phyloP scores from a whole-genome alignment of 2,888 invertebrate genomes.

The Mythimna loreyi region DNA sequence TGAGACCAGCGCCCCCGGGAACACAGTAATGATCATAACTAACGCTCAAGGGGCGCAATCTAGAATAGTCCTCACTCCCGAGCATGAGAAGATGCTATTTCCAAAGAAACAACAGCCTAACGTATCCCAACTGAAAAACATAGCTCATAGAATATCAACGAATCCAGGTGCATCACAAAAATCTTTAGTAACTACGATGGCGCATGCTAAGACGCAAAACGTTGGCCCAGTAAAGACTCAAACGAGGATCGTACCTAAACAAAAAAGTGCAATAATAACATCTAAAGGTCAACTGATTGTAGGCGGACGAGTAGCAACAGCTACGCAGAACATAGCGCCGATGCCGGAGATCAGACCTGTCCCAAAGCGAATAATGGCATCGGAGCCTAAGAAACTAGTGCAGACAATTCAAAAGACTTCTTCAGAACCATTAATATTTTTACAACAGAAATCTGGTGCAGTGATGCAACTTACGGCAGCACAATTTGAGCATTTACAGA shows the following conservation, averaged over 20 bases:
- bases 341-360: slow-evolving; percentile 84
- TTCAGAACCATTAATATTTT: slow-evolving; percentile 84
- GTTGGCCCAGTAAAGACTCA: slow-evolving; percentile 68
- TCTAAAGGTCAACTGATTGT: slow-evolving; percentile 91
- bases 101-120: slow-evolving; percentile 88
- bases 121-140: slow-evolving; percentile 81
- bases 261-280: slow-evolving; percentile 89
- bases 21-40: slow-evolving; percentile 92
- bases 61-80: slow-evolving; percentile 91
- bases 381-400: slow-evolving; percentile 82
- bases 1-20: slow-evolving; percentile 80
- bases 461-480: slow-evolving; percentile 87
- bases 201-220: slow-evolving; percentile 58
- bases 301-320: slow-evolving; percentile 85
- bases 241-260: slow-evolving; percentile 83
- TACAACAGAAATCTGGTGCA: slow-evolving; percentile 87
- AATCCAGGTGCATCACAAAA: slow-evolving; percentile 73
- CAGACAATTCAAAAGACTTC: slow-evolving; percentile 81
- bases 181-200: slow-evolving; percentile 70
- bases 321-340: slow-evolving; percentile 87
- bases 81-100: slow-evolving; percentile 91
- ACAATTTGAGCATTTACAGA: slow-evolving; percentile 88
- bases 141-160: slow-evolving; percentile 81
- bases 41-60: slow-evolving; percentile 92
- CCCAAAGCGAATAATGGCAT: slow-evolving; percentile 78